phyloP scores from a whole-genome alignment of 2,888 invertebrate species.

The Cataglyphis altisquamis region DNA sequence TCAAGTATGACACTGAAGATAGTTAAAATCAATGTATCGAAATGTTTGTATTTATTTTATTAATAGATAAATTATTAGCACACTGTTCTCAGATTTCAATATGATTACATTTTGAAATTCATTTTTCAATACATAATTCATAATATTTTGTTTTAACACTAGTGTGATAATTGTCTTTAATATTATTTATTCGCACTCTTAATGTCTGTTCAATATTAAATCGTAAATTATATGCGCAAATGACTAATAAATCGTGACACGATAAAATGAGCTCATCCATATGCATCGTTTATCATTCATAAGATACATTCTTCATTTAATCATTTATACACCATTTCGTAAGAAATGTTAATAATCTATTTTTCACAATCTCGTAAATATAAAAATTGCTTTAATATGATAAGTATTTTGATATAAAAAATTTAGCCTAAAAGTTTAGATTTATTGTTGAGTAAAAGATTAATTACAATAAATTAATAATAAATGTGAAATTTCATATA shows the following conservation, averaged over 20 bases:
- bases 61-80: neutral
- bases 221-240: neutral
- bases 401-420: neutral
- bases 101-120: constrained; percentile 69
- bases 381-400: neutral
- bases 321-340: neutral
- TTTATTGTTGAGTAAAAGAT: neutral
- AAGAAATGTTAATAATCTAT: constrained; percentile 14
- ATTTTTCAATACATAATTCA: constrained; percentile 54
- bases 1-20: too few species aligned
- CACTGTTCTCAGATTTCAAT: constrained; percentile 39
- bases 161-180: neutral
- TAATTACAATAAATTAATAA: neutral
- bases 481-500: neutral
- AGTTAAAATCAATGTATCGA: too few species aligned
- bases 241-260: neutral
- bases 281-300: neutral
- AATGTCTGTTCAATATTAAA: neutral
- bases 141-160: neutral
- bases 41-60: too few species aligned
- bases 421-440: neutral
- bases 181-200: neutral
- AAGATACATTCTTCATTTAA: neutral
- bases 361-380: neutral
- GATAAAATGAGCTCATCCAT: neutral